Evolutionary conservation across 2,888 invertebrate species (phyloP).

Genomic region (Marasmarcha lunaedactyla): DNA sequence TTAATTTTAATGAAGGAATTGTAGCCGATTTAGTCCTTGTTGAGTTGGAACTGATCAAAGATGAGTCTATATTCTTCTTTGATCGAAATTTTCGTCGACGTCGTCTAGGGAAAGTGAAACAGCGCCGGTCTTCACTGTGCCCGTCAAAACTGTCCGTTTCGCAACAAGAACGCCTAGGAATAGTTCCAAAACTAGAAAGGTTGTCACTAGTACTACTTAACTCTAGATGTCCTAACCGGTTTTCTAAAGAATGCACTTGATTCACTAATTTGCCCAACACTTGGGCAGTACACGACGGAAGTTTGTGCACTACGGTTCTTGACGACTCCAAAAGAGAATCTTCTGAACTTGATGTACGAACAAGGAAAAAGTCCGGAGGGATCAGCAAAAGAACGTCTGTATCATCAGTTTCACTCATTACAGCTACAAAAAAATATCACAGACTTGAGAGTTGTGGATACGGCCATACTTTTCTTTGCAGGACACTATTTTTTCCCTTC

Average conservation of each 20-base stretch:
- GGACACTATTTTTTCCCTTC: too few species aligned
- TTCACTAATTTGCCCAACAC: constrained; percentile 68
- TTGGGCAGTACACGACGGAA: constrained; percentile 55
- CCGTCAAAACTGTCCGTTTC: constrained; percentile 43
- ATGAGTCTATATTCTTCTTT: constrained; percentile 29
- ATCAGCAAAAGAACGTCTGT: constrained; percentile 84
- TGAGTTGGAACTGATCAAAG: constrained; percentile 41
- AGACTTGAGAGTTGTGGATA: too few species aligned
- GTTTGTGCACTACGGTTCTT: constrained; percentile 56
- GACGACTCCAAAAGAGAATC: constrained; percentile 52
- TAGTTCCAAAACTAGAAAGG: constrained; percentile 28
- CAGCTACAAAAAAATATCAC: constrained; percentile 12
- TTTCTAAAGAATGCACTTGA: constrained; percentile 73
- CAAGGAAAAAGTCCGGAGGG: constrained; percentile 80
- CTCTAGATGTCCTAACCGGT: constrained; percentile 57
- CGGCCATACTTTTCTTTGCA: too few species aligned
- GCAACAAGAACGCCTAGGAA: constrained; percentile 26
- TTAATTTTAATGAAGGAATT: constrained; percentile 30
- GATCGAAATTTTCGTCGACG: constrained; percentile 37
- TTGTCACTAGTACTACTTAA: constrained; percentile 30
- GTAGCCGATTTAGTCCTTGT: constrained; percentile 18
- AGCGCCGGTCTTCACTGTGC: constrained; percentile 40
- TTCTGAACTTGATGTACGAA: constrained; percentile 71
- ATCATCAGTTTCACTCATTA: constrained; percentile 77
- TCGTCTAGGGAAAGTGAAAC: constrained; percentile 51